These are phyloP conservation scores for Centropus bengalensis DNA, from an alignment of 2,113 vertebrate species.

Conservation along the genomic window DNA sequence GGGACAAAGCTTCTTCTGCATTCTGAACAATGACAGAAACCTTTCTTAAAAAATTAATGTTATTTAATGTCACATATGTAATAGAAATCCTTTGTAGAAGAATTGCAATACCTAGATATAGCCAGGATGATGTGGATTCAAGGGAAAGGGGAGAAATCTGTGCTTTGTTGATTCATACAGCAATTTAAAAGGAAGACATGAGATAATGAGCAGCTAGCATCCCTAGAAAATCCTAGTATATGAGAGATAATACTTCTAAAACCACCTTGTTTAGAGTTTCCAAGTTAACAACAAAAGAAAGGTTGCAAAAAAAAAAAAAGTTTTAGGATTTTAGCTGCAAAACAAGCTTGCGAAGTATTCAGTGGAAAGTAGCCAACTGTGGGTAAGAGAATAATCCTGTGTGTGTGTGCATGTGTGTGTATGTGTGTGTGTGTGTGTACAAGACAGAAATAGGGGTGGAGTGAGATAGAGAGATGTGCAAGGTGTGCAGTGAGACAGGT, in stretches of 20 bases:
- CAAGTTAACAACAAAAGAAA: neutral
- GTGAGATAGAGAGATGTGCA: neutral
- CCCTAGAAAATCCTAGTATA: neutral
- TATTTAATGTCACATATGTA: conserved; percentile 24
- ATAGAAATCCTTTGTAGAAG: neutral
- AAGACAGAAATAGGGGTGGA: neutral
- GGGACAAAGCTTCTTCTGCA: conserved; percentile 30
- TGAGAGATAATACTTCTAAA: neutral
- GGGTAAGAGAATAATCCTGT: neutral
- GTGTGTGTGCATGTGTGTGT: neutral
- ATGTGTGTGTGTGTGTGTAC: neutral
- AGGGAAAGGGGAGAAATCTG: neutral
- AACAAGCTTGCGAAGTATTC: neutral
- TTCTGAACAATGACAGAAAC: conserved; percentile 36
- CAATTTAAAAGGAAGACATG: neutral
- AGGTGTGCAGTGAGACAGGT: neutral
- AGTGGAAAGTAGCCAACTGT: neutral
- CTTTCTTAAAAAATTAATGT: conserved; percentile 23
- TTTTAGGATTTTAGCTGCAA: neutral
- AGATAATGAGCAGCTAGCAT: neutral
- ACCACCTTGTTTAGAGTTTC: neutral
- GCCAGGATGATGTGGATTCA: neutral
- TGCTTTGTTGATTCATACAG: neutral
- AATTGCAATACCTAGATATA: neutral
- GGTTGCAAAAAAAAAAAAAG: neutral